Evolutionary conservation across 2,888 invertebrate genomes (phyloP).

Genomic region (Heteromurus nitidus): DNA sequence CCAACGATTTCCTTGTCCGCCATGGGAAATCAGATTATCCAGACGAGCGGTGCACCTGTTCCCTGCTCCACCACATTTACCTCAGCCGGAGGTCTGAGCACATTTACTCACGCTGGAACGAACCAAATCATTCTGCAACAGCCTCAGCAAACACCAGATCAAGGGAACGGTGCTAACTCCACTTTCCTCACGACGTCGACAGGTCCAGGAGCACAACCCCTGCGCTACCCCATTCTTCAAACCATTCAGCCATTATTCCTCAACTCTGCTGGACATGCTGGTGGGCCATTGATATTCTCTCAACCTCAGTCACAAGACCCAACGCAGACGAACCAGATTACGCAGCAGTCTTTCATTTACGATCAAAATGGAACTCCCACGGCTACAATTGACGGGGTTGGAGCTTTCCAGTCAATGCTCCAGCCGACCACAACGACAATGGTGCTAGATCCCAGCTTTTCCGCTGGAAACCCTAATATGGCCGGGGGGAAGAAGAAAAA

Average conservation of each 20-base stretch:
- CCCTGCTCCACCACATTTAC: conserved; percentile 53
- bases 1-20: conserved; percentile 57
- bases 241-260: conserved; percentile 72
- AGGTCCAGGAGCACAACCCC: conserved; percentile 9
- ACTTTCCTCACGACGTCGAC: conserved; percentile 64
- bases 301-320: conserved; percentile 63
- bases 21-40: conserved; percentile 62
- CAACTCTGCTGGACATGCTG: conserved; percentile 67
- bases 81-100: conserved; percentile 41
- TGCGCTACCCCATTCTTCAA: conserved; percentile 72
- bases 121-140: conserved; percentile 62
- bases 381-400: conserved; percentile 57
- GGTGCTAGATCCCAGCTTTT: conserved; percentile 72
- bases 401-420: conserved; percentile 64
- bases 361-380: conserved; percentile 66
- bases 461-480: conserved; percentile 65
- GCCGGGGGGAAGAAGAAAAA: conserved; percentile 72
- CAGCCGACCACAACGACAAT: conserved; percentile 69
- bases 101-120: conserved; percentile 25
- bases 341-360: conserved; percentile 72
- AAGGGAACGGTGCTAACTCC: conserved; percentile 50
- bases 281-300: conserved; percentile 70
- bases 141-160: conserved; percentile 48
- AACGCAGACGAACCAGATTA: conserved; percentile 42
- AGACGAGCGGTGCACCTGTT: conserved; percentile 49